Percentiles rank a stretch among this genome's conserved stretches.
Evolutionary conservation across 2,888 invertebrate genomes (phyloP).

Genomic region (Pyrgus malvae): DNA sequence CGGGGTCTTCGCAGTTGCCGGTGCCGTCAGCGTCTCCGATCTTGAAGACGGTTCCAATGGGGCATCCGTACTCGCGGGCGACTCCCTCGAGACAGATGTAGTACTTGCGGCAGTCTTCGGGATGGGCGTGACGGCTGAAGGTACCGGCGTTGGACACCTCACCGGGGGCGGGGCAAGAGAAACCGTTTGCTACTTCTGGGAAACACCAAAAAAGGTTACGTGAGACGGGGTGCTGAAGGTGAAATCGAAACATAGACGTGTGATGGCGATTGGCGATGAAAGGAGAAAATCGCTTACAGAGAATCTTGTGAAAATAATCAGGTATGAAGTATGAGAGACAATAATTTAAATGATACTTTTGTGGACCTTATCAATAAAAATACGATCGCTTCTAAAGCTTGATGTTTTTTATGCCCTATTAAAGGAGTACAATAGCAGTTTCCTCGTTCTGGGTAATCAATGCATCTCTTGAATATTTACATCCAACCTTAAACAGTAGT

Average conservation of each 20-base stretch:
- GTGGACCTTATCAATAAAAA: too few relatives aligned
- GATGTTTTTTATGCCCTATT: too few relatives aligned
- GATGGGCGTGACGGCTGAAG: constrained; percentile 97
- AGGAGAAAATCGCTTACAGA: constrained; percentile 41
- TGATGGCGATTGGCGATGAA: constrained; percentile 39
- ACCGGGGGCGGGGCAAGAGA: constrained; percentile 91
- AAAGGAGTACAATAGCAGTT: too few relatives aligned
- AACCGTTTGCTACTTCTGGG: constrained; percentile 95
- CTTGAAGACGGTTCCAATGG: constrained; percentile 97
- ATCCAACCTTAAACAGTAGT: too few relatives aligned
- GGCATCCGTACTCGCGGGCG: constrained; percentile 96
- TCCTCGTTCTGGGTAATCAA: too few relatives aligned
- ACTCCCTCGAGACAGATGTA: constrained; percentile 96
- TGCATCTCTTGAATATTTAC: too few relatives aligned
- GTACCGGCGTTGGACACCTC: constrained; percentile 92
- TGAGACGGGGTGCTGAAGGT: constrained; percentile 56
- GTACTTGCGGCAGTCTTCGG: constrained; percentile 96
- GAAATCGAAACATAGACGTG: constrained; percentile 51
- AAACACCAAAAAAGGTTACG: constrained; percentile 60
- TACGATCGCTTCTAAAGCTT: too few relatives aligned
- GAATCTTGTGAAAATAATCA: constrained; percentile 33
- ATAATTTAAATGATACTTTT: not conserved
- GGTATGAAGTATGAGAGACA: not conserved
- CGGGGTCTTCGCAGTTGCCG: constrained; percentile 96
- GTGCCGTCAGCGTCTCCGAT: constrained; percentile 95